Base-by-base conservation (phyloP, 1,140 invertebrate genomes). In the Eupristina koningsbergeri region DNA sequence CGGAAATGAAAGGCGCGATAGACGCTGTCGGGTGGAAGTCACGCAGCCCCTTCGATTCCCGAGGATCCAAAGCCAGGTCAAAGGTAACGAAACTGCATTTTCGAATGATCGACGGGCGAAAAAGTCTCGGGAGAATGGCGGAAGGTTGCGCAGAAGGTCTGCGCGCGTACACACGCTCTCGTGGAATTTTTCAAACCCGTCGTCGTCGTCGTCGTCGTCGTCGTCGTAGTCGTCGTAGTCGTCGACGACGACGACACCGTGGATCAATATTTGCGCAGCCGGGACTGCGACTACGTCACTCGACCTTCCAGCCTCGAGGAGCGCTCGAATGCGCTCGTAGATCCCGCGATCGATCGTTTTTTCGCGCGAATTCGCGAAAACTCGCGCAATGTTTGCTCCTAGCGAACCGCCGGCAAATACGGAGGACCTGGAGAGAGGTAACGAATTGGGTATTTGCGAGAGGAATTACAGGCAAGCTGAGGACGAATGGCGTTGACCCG, bases 231-330 rank as follows among this genome's bases (percentile, higher is more conserved):
- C n/a, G n/a, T n/a, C n/a, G n/a, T n/a, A n/a, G n/a, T n/a, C n/a
- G n/a, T n/a, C n/a, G 73, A 67, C 81, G 87, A 58, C 41, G 73
- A 67, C 81, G 87, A 58, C 85, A 89, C 86, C 89, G 87, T 90
- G 89, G 90, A 91, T 91, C 90, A 91, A 91, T 91, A 91, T 91
- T 91, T 91, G 89, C 89, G 89, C 90, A 91, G 90, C 90, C 84
- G 84, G 89, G 88, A 89, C 87, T 88, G 84, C 67, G 86, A 88
- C 86, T 86, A 88, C 90, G 89, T 91, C 89, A 91, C 88, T 89
- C 90, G 90, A 90, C 90, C 84, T 85, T 85, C 80, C 79, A 69
- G 53, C 69, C 63, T 39, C 53, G 61, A 26, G 22, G 53, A 19
- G 53, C 53, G 53, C 53, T 1, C 53, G 19, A 26, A 58, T 58